Evolutionary conservation across 2,797 vertebrate species (phyloP).

Genomic region (Gymnodraco acuticeps): DNA sequence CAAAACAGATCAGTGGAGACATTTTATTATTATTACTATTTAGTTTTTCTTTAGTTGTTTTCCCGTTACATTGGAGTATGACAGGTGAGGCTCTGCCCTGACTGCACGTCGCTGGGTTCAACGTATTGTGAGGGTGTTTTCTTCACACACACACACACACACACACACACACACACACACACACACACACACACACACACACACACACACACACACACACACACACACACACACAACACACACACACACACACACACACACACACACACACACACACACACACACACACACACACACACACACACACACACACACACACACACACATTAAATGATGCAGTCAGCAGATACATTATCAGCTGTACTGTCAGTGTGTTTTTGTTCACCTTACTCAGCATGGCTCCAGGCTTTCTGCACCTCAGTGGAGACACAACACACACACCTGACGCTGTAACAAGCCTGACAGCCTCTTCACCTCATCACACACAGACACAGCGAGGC

Average conservation of each 20-base stretch:
- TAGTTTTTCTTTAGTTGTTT: no score
- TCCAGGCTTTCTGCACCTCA: slow-evolving; percentile 17
- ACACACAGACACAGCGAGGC: neutral
- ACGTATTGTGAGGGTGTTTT: no score
- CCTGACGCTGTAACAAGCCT: neutral
- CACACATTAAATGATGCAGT: slow-evolving; percentile 12
- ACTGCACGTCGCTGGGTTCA: no score
- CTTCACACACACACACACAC: slow-evolving; percentile 2
- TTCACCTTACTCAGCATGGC: slow-evolving; percentile 37
- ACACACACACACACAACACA: slow-evolving; percentile 10
- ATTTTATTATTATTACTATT: no score
- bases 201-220: slow-evolving; percentile 1
- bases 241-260: slow-evolving; percentile 3
- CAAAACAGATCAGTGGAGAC: no score
- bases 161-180: neutral
- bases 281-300: neutral
- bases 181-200: slow-evolving; percentile 10
- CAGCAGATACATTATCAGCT: slow-evolving; percentile 40
- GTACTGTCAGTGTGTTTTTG: neutral
- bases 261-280: neutral
- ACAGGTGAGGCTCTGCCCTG: no score
- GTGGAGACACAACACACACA: slow-evolving; percentile 29
- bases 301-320: neutral
- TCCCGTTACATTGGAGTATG: no score
- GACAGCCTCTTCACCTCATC: slow-evolving; percentile 24